Conservation (phyloP, 2,888 invertebrate species). For the Galeopsomyia nigrocyanea region DNA sequence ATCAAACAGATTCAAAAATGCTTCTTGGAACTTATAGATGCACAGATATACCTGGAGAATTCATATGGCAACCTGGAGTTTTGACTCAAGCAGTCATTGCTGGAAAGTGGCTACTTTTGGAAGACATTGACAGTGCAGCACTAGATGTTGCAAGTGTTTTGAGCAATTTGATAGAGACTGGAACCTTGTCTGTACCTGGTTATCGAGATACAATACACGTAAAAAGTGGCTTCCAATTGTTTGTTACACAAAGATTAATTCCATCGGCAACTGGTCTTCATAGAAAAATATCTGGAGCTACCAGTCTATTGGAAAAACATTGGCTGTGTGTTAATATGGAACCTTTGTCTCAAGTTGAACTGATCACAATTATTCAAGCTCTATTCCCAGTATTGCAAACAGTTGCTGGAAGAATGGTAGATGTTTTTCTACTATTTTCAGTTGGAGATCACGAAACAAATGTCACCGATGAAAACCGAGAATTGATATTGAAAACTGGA, state of each 20-base stretch:
- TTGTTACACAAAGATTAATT: constrained; percentile 83
- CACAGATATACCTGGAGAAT: constrained; percentile 97
- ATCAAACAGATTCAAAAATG: constrained; percentile 97
- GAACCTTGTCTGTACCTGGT: constrained; percentile 87
- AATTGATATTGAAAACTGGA: constrained; percentile 68
- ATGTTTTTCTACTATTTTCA: constrained; percentile 86
- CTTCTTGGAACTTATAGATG: constrained; percentile 93
- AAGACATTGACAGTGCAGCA: constrained; percentile 95
- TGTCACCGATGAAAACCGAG: constrained; percentile 68
- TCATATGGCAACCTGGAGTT: constrained; percentile 96
- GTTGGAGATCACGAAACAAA: constrained; percentile 74
- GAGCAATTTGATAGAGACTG: constrained; percentile 86
- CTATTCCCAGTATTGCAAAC: constrained; percentile 81
- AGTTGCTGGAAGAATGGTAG: constrained; percentile 82
- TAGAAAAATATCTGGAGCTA: constrained; percentile 71
- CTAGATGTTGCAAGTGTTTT: constrained; percentile 92
- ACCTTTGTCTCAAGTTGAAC: constrained; percentile 81
- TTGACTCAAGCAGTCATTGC: constrained; percentile 87
- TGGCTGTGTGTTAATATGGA: constrained; percentile 86
- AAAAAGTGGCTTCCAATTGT: constrained; percentile 90
- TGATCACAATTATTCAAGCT: constrained; percentile 79
- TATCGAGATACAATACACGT: constrained; percentile 86
- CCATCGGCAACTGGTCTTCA: constrained; percentile 55
- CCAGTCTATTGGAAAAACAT: constrained; percentile 83
- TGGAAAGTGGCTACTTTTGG: constrained; percentile 93